Conservation (phyloP, 2,113 vertebrate genomes). For the Callipepla squamata region DNA sequence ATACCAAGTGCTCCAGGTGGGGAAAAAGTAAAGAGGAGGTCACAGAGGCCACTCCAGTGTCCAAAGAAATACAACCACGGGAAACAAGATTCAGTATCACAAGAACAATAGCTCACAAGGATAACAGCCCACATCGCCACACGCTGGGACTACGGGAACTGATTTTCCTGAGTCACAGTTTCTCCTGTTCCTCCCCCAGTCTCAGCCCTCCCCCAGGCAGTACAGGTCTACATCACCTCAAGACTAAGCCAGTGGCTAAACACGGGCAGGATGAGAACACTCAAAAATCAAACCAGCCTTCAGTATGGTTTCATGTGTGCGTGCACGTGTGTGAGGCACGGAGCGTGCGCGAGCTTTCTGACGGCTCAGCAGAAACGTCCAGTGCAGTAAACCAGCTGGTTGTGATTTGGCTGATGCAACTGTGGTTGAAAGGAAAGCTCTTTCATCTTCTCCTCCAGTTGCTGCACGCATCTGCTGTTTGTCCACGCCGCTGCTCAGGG, state of each 20-base stretch:
- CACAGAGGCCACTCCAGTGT: background rate
- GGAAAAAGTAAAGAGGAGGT: background rate
- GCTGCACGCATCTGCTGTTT: slow-evolving; percentile 34
- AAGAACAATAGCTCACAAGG: background rate
- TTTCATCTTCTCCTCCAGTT: slow-evolving; percentile 48
- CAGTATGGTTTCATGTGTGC: accelerated
- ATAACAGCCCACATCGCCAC: background rate
- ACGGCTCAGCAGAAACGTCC: slow-evolving; percentile 43
- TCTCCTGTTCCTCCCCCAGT: slow-evolving; percentile 43
- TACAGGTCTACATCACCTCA: background rate
- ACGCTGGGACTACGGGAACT: background rate
- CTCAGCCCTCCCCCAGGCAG: background rate
- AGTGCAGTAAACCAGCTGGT: background rate
- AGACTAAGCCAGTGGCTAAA: background rate
- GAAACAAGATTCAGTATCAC: background rate
- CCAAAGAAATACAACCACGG: background rate
- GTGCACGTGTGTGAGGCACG: accelerated
- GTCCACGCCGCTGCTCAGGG: background rate
- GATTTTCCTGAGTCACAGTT: slow-evolving; percentile 54
- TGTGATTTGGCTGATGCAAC: slow-evolving; percentile 47
- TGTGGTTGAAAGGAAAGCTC: background rate
- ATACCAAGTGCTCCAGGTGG: background rate
- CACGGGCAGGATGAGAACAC: background rate
- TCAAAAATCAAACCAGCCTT: background rate
- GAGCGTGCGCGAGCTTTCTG: background rate